Conservation (phyloP, 2,888 invertebrate genomes). For the Scaptomyza cyrtandrae region DNA sequence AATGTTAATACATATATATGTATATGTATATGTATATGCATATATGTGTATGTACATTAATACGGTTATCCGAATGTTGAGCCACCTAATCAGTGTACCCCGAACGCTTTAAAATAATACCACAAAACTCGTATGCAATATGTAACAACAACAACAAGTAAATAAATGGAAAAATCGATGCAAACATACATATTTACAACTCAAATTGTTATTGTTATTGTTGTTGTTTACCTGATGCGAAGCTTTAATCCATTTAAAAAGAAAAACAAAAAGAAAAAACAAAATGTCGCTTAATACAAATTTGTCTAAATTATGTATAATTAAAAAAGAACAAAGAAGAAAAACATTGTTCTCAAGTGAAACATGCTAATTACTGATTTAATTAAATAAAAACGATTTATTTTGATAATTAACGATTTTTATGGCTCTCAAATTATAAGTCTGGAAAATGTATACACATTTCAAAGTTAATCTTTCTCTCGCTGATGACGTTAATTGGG, state of each 20-base stretch:
- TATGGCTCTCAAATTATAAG: conserved; percentile 6
- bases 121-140: conserved; percentile 1
- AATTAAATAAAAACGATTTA: conserved; percentile 36
- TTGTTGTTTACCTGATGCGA: conserved; percentile 39
- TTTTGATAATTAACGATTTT: conserved; percentile 30
- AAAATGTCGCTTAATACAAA: conserved; percentile 29
- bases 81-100: conserved; percentile 69
- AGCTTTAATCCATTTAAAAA: conserved; percentile 58
- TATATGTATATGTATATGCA: conserved; percentile 31
- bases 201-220: conserved; percentile 7
- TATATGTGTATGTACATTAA: conserved; percentile 40
- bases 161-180: conserved; percentile 14
- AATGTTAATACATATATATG: conserved; percentile 40
- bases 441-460: neutral
- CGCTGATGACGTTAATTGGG: neutral
- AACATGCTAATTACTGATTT: conserved; percentile 33
- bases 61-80: conserved; percentile 58
- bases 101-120: conserved; percentile 26
- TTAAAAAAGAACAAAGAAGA: conserved; percentile 3
- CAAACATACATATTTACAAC: conserved; percentile 33
- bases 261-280: conserved; percentile 5
- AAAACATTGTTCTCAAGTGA: conserved; percentile 28
- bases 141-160: conserved; percentile 3
- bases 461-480: neutral
- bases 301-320: conserved; percentile 17